These are phyloP conservation scores for Paradoxurus hermaphroditus DNA, from an alignment of 2,113 vertebrate species.

Conservation along the genomic window DNA sequence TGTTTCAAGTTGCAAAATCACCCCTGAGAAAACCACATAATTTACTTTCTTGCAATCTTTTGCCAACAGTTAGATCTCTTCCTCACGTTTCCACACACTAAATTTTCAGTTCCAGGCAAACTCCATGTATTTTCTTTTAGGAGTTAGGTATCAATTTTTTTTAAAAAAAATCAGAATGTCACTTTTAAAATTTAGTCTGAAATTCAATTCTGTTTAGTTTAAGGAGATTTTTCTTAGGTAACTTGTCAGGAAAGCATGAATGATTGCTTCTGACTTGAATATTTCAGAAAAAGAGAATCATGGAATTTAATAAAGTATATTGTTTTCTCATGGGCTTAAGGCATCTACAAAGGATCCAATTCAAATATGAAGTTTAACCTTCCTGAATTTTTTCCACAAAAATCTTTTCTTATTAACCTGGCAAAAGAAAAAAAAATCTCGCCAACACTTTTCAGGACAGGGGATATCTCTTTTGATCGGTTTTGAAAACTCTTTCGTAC, in stretches of 20 bases:
- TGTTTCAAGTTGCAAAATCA: conserved; percentile 52
- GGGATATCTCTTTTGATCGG: background rate
- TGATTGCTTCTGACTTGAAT: background rate
- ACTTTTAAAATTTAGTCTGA: conserved; percentile 50
- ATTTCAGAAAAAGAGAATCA: conserved; percentile 44
- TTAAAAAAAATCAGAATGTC: conserved; percentile 35
- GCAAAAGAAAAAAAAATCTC: conserved; percentile 42
- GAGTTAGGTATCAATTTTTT: background rate
- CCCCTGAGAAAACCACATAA: conserved; percentile 20
- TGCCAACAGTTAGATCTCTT: conserved; percentile 36
- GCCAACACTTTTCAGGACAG: background rate
- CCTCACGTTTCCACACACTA: conserved; percentile 42
- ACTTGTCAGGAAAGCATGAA: conserved; percentile 3
- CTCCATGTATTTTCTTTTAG: conserved; percentile 51
- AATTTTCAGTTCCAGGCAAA: conserved; percentile 42
- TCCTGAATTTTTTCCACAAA: background rate
- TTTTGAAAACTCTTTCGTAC: conserved; percentile 17
- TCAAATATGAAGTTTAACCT: conserved; percentile 20
- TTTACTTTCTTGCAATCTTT: conserved; percentile 30
- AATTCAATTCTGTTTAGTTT: conserved; percentile 49
- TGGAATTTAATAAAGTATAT: conserved; percentile 51
- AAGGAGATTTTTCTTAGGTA: conserved; percentile 48
- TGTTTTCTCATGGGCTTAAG: conserved; percentile 46
- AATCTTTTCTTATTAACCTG: conserved; percentile 19
- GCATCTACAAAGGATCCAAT: conserved; percentile 24